Evolutionary conservation across 2,797 vertebrate species (phyloP), one percentile per base, ranked within the genome.

Genomic region (Danio choprae): DNA sequence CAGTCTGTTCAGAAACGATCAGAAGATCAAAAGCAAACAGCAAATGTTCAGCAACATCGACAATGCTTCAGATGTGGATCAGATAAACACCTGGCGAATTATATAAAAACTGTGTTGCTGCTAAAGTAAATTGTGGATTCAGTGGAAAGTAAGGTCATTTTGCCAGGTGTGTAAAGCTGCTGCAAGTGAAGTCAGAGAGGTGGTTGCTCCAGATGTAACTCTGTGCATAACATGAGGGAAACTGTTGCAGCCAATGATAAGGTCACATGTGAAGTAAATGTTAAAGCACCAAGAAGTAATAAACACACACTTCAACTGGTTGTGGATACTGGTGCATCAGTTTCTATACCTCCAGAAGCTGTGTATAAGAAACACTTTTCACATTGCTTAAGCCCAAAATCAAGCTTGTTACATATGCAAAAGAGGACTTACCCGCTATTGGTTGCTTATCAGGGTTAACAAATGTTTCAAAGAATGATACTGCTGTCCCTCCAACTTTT

Each of bases 221-320:
- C 77, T 78, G 22, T 78, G n/a, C 40, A 58, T 69, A 20, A 68
- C 12, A 16, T 8, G 10, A 79, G 71, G n/a, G 46, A 8, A 15
- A n/a, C 9, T 36, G 51, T 43, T 18, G 41, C 69, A 36, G 20
- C 15, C 10, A 44, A 40, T 50, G 43, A 79, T 18, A 79, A 79
- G 16, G 46, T 74, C 15, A 67, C 70, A 5, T 80, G 75, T 43
- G 22, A 40, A 15, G 63, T 74, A 29, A 65, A 67, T 38, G 55
- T 59, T 53, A 60, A 74, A 74, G 62, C 50, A 67, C 79, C 79
- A 44, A 5, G 11, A 12, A 60, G 71, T 59, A 74, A 80, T 48
- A 41, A 58, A 20, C 77, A 72, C n/a, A 15, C 18, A 5, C 3
- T 55, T 12, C 8, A 51, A 20, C 58, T 80, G 20, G 62, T 80